Percentiles rank a stretch among this genome's conserved stretches.
Conservation (phyloP, 2,113 vertebrate genomes). For the Dromiciops gliroides region DNA sequence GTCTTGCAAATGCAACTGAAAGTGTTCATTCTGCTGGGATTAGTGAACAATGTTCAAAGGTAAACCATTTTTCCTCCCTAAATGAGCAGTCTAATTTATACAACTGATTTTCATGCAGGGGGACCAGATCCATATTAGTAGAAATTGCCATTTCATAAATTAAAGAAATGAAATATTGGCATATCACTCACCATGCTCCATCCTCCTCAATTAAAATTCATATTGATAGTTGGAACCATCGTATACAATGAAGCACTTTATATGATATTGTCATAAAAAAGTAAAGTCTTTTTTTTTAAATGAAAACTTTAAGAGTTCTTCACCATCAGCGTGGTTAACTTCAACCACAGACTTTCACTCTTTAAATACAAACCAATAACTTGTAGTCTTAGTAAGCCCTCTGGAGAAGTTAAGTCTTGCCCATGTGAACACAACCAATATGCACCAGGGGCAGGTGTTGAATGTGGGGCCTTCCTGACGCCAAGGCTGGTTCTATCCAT, state of each 20-base stretch:
- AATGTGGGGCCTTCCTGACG: not conserved
- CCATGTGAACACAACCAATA: not conserved
- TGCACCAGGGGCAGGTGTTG: not conserved
- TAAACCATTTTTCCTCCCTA: constrained; percentile 71
- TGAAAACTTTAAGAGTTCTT: not conserved
- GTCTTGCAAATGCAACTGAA: constrained; percentile 77
- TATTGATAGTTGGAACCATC: constrained; percentile 70
- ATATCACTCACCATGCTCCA: constrained; percentile 72
- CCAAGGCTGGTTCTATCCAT: not conserved
- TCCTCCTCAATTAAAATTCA: constrained; percentile 72
- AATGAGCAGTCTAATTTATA: constrained; percentile 71
- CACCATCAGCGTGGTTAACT: not conserved
- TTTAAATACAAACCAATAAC: not conserved
- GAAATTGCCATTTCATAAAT: constrained; percentile 70
- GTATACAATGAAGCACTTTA: constrained; percentile 68
- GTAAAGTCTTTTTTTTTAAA: constrained; percentile 62
- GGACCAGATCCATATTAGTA: constrained; percentile 63
- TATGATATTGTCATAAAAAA: constrained; percentile 68
- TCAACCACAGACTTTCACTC: not conserved
- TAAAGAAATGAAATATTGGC: constrained; percentile 71
- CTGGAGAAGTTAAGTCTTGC: not conserved
- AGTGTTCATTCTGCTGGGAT: constrained; percentile 74
- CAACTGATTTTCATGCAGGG: constrained; percentile 82
- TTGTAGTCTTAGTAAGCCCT: not conserved
- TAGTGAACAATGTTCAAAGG: constrained; percentile 80